phyloP scores from a whole-genome alignment of 2,888 invertebrate species.

The Diploptera punctata region DNA sequence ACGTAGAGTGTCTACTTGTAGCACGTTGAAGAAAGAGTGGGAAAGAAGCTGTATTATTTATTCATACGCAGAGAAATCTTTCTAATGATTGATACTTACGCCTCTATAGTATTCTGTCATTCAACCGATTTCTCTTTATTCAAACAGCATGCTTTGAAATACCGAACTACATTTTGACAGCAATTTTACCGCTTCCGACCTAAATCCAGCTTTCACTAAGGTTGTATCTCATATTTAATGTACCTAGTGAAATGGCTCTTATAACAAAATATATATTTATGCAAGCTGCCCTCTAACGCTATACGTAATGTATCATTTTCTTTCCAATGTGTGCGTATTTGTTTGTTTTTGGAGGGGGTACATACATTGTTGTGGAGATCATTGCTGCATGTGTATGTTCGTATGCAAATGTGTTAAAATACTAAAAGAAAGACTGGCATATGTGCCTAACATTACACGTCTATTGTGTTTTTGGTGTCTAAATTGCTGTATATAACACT shows the following conservation, averaged over 20 bases:
- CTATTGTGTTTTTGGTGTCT: too few relatives aligned
- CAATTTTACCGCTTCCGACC: background rate
- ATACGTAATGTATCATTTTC: background rate
- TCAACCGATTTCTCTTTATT: background rate
- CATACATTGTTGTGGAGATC: background rate
- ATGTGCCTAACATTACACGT: too few relatives aligned
- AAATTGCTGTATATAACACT: too few relatives aligned
- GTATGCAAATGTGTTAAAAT: slow-evolving; percentile 12
- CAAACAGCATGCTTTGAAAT: background rate
- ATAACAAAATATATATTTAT: background rate
- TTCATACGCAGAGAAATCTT: background rate
- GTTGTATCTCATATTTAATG: background rate
- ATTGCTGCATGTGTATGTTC: slow-evolving; percentile 7
- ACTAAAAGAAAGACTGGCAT: background rate
- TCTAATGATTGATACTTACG: background rate
- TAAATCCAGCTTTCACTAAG: background rate
- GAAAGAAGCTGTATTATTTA: too few relatives aligned
- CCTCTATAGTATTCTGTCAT: background rate
- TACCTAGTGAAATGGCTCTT: background rate
- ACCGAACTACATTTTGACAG: background rate
- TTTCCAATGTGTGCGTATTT: background rate
- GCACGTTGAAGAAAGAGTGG: too few relatives aligned
- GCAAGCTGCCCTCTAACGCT: background rate
- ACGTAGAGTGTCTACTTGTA: too few relatives aligned
- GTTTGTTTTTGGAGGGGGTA: background rate